Base-by-base conservation (phyloP, 2,113 vertebrate genomes). In the Saguinus imperator region DNA sequence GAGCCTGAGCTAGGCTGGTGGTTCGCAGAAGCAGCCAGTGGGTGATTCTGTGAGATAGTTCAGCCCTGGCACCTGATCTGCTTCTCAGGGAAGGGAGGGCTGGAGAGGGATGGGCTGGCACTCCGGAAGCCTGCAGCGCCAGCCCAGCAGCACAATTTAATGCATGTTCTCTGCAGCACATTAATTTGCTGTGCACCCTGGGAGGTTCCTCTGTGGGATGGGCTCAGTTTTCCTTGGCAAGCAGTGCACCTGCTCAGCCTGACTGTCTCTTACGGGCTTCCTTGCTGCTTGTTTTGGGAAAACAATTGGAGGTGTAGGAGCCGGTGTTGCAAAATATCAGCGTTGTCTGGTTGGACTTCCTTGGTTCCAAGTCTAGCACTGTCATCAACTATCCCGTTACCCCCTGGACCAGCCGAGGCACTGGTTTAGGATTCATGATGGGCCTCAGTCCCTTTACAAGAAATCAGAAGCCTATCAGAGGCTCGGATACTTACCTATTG, bases 121-220 rank as follows among this genome's bases (percentile, higher is more conserved):
- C 37, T 35, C 25, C 9, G 29, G 73, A 37, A 79, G 89, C 93
- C 86, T 1, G 29, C 68, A 1, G 93, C 1, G 7, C 72, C n/a
- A 16, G 95, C 93, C 68, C 58, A 83, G 73, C 83, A 29, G 81
- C 1, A 11, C 16, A 2, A 94, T 93, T 89, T 87, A 96, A 92
- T 61, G 91, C 21, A 0, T 92, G 70, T 96, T 97, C 72, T 95
- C 95, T 68, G 87, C 75, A 83, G 95, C 94, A 55, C 89, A 61
- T 98, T 81, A 58, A 96, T 95, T 97, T 94, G 94, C 95, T 7
- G 5, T 7, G 89, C 95, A 83, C 95, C 43, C 83, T 32, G 64
- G 96, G 92, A 95, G 90, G 89, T 91, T 55, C 73, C 90, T 82
- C 96, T 79, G 89, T 7, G 9, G 80, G 88, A 61, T 20, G 7